These are phyloP conservation scores for Drosophila rufa DNA, from an alignment of 1,140 invertebrate genomes.

Conservation along the genomic window DNA sequence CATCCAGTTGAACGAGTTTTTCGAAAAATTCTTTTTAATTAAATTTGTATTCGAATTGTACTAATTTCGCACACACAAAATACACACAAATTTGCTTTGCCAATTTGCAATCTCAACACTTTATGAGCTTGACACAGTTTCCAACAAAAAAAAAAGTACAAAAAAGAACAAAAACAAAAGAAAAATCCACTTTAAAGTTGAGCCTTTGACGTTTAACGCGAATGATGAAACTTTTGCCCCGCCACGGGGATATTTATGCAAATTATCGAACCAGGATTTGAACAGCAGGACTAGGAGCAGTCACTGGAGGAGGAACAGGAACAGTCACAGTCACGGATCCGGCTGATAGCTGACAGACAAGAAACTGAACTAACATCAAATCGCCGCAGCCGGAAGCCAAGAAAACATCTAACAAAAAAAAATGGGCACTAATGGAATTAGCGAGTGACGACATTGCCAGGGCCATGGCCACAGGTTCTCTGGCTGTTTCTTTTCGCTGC, in stretches of 20 bases:
- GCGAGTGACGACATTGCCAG: slow-evolving; percentile 47
- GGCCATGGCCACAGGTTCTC: slow-evolving; percentile 47
- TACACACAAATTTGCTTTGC: slow-evolving; percentile 6
- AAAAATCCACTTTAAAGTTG: slow-evolving; percentile 36
- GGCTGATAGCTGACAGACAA: slow-evolving; percentile 42
- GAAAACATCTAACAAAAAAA: slow-evolving; percentile 36
- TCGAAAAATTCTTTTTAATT: slow-evolving; percentile 18
- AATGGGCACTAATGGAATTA: slow-evolving; percentile 44
- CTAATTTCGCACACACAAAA: slow-evolving; percentile 23
- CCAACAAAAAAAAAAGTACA: neutral
- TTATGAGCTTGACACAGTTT: slow-evolving; percentile 30
- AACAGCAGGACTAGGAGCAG: slow-evolving; percentile 4
- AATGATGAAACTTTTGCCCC: slow-evolving; percentile 16
- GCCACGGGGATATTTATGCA: slow-evolving; percentile 8
- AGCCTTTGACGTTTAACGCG: slow-evolving; percentile 10
- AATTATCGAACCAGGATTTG: slow-evolving; percentile 23
- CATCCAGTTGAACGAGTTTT: slow-evolving; percentile 16
- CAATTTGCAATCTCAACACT: slow-evolving; percentile 33
- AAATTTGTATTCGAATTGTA: slow-evolving; percentile 37
- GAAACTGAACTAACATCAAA: slow-evolving; percentile 36
- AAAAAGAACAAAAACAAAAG: slow-evolving; percentile 6
- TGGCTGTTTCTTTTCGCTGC: slow-evolving; percentile 8
- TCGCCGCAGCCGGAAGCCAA: slow-evolving; percentile 44
- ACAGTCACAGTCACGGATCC: slow-evolving; percentile 15
- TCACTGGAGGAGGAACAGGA: neutral